These are phyloP conservation scores for Noctua janthe DNA, from an alignment of 2,888 invertebrate genomes.

Conservation along the genomic window DNA sequence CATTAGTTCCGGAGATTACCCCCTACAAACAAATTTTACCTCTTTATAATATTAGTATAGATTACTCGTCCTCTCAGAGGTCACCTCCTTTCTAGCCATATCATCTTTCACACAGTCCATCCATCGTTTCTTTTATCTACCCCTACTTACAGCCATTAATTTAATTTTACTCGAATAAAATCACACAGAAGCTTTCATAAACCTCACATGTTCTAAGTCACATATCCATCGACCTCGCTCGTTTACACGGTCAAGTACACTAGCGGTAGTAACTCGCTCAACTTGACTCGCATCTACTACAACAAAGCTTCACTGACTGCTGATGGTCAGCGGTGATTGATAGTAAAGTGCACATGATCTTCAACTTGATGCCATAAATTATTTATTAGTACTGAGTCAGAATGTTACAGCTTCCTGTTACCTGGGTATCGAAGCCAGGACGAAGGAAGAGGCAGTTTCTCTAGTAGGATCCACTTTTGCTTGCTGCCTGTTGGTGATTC, in stretches of 20 bases:
- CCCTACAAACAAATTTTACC: too few species aligned
- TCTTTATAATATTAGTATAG: too few species aligned
- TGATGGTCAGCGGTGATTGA: slow-evolving; percentile 44
- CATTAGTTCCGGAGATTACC: too few species aligned
- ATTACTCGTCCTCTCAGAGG: not conserved
- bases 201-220: slow-evolving; percentile 1
- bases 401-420: not conserved
- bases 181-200: slow-evolving; percentile 8
- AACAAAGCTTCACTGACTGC: slow-evolving; percentile 44
- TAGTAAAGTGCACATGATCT: not conserved
- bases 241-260: slow-evolving; percentile 57
- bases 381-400: not conserved
- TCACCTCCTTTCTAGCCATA: not conserved
- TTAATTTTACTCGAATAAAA: not conserved
- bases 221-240: slow-evolving; percentile 33
- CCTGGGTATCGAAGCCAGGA: too few species aligned
- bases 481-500: too few species aligned
- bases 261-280: slow-evolving; percentile 54
- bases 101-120: not conserved
- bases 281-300: slow-evolving; percentile 54
- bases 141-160: not conserved
- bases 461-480: too few species aligned
- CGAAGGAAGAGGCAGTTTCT: too few species aligned
- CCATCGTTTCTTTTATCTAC: not conserved
- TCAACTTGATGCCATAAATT: slow-evolving; percentile 2